Conservation (phyloP, 2,797 vertebrate species). For the Eulemur coronatus region DNA sequence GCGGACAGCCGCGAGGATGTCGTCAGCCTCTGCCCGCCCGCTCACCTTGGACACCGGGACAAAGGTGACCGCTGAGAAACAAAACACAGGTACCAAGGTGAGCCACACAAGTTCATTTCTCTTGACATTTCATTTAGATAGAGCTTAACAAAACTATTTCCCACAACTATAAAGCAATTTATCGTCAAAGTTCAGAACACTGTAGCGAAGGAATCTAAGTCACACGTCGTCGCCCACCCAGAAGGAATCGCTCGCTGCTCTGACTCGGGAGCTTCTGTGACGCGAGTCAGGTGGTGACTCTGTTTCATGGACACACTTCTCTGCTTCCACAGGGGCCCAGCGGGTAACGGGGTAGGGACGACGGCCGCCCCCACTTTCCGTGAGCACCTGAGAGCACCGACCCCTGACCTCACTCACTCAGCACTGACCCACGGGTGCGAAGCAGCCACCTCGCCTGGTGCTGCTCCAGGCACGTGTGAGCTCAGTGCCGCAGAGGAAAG, state of each 20-base stretch:
- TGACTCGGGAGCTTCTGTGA: background rate
- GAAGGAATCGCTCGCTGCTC: background rate
- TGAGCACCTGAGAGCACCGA: accelerated
- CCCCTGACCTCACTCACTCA: accelerated
- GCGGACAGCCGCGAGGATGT: slow-evolving; percentile 89
- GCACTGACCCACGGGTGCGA: accelerated
- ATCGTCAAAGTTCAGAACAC: background rate
- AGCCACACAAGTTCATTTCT: background rate
- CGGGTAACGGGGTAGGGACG: no score
- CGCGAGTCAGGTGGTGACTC: accelerated
- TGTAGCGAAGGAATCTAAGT: background rate
- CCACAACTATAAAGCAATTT: no score
- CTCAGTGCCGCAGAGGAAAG: background rate
- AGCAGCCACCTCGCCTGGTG: background rate
- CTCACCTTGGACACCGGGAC: slow-evolving; percentile 91
- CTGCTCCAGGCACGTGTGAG: accelerated
- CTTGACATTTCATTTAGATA: background rate
- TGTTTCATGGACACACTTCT: background rate
- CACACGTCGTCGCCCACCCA: accelerated
- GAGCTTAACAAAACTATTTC: background rate
- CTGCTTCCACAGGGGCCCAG: background rate
- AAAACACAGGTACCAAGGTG: slow-evolving; percentile 30
- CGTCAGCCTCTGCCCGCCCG: slow-evolving; percentile 89
- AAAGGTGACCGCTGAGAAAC: slow-evolving; percentile 89
- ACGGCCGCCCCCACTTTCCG: background rate